Evolutionary conservation across 2,797 vertebrate species (phyloP), one percentile per base, ranked within the genome.

Genomic region (Platalea minor): DNA sequence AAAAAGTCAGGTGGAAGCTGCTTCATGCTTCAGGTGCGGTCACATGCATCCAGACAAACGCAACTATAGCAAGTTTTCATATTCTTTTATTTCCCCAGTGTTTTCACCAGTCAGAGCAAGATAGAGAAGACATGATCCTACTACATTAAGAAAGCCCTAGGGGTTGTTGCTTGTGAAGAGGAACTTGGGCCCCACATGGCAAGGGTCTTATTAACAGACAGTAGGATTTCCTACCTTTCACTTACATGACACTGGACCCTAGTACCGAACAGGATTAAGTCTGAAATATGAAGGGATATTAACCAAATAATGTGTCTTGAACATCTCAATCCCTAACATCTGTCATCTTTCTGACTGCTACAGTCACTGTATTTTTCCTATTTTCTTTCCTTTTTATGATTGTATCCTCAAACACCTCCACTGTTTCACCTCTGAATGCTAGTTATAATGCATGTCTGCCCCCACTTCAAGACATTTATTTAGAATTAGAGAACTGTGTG

Each of bases 301-400:
- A 85, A 85, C 11, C 72, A 60, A 89, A 85, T 26, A 50, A 25
- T 1, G 5, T 14, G 33, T 12, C 63, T 67, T 54, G 26, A 80
- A 92, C 76, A 8, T 43, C 88, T 79, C 46, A 67, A 20, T 63
- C n/a, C 39, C 24, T 82, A 50, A 37, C 41, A 50, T 24, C 54
- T 59, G 39, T 61, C 70, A 79, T 46, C 43, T 68, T 76, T 54
- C 70, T 45, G 31, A 72, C 39, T 65, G 57, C 75, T 56, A 21
- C 33, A 75, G 54, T 24, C n/a, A 15, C 39, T 23, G 2, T 23
- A 31, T 61, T 87, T 51, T 87, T 68, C 51, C 13, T 19, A 53
- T 82, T 93, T 88, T 59, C 43, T 91, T 57, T 61, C 15, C 35
- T 82, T 94, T 80, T 77, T 45, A 48, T 65, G 28, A 61, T 76